phyloP scores from a whole-genome alignment of 2,888 invertebrate species.

The Siphlonurus alternatus region DNA sequence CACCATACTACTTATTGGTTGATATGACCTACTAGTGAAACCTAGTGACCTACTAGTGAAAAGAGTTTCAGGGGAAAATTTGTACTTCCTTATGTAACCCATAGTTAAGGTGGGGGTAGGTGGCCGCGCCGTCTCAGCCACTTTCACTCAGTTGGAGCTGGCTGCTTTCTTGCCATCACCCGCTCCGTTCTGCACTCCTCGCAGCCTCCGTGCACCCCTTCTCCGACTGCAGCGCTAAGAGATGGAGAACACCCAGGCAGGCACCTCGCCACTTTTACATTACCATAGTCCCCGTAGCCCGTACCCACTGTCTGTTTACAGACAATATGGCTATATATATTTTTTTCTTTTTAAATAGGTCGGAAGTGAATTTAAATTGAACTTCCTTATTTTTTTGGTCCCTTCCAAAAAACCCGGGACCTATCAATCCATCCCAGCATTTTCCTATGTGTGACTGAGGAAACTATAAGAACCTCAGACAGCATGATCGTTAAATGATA shows the following conservation, averaged over 20 bases:
- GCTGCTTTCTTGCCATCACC: not conserved
- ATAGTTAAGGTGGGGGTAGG: not conserved
- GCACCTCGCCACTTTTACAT: not conserved
- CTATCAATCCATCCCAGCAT: no score
- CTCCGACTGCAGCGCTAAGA: not conserved
- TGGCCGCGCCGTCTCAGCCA: not conserved
- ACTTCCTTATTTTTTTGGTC: no score
- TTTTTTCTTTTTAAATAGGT: no score
- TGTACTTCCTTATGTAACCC: conserved; percentile 1
- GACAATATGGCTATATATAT: no score
- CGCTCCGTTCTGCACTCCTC: not conserved
- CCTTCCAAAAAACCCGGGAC: no score
- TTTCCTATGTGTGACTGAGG: no score
- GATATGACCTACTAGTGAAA: conserved; percentile 3
- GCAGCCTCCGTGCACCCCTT: not conserved
- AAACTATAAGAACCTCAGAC: no score
- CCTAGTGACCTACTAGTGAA: not conserved
- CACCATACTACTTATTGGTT: not conserved
- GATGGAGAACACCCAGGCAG: not conserved
- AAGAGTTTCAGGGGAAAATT: conserved; percentile 1
- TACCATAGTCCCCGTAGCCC: no score
- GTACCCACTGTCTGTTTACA: no score
- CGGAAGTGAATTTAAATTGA: no score
- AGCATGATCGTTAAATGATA: no score
- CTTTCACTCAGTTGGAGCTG: not conserved